These are phyloP conservation scores for Lissonota sp. DNA, from an alignment of 2,888 invertebrate genomes.

Conservation along the genomic window DNA sequence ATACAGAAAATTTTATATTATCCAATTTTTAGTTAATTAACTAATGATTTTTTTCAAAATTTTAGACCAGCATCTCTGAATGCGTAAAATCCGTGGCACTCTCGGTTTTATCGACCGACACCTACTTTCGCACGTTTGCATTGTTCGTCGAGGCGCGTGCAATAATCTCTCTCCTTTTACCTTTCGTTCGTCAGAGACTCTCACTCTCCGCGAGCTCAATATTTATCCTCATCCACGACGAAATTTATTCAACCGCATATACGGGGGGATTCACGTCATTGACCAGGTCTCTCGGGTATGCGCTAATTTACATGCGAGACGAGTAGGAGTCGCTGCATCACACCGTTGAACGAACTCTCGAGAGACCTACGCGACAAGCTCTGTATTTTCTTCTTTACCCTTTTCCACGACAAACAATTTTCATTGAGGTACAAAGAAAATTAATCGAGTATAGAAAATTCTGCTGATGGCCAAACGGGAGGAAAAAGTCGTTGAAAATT, in stretches of 20 bases:
- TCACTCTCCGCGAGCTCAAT: conserved; percentile 15
- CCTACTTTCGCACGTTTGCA: conserved; percentile 56
- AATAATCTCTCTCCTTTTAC: conserved; percentile 7
- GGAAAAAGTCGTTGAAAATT: no score
- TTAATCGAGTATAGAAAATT: no score
- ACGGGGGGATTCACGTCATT: conserved; percentile 50
- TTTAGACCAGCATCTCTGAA: no score
- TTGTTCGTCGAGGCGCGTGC: conserved; percentile 56
- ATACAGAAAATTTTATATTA: no score
- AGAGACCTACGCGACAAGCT: conserved; percentile 37
- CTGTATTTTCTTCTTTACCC: neutral
- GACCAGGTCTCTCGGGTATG: conserved; percentile 41
- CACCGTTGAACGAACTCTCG: conserved; percentile 21
- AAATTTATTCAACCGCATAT: conserved; percentile 56
- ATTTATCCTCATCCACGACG: conserved; percentile 27
- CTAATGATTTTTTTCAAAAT: no score
- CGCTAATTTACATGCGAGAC: conserved; percentile 55
- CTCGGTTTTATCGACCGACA: conserved; percentile 25
- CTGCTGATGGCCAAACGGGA: no score
- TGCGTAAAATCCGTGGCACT: no score
- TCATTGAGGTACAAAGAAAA: no score
- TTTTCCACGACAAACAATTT: no score
- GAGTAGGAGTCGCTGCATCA: conserved; percentile 41
- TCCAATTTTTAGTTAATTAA: no score
- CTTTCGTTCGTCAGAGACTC: conserved; percentile 9